A percentile compares a stretch with the other conserved stretches of the same genome.
Evolutionary conservation across 1,140 invertebrate genomes (phyloP).

Genomic region (Cotesia glomerata): DNA sequence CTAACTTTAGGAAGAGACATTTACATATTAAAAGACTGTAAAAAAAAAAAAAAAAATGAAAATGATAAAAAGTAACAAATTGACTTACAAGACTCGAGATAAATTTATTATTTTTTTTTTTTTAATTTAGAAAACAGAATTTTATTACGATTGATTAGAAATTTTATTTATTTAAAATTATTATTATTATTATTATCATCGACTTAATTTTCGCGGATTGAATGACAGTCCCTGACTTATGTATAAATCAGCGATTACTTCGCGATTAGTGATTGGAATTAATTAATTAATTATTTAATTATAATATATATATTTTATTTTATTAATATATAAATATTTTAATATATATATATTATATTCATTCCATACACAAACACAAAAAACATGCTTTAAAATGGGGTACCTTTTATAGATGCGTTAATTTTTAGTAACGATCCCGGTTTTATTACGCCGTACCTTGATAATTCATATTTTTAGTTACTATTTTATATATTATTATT

Average conservation of each 20-base stretch:
- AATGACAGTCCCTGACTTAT: not conserved
- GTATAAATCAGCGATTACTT: constrained; percentile 12
- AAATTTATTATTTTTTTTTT: constrained; percentile 51
- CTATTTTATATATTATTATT: not conserved
- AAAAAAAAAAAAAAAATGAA: constrained; percentile 19
- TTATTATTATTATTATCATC: too few species aligned
- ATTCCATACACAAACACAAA: constrained; percentile 50
- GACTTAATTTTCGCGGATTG: not conserved
- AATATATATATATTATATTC: constrained; percentile 48
- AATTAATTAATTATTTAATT: not conserved
- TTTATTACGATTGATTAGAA: not conserved
- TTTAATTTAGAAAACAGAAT: constrained; percentile 31
- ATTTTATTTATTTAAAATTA: too few species aligned
- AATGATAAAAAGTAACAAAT: constrained; percentile 27
- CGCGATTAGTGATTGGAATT: constrained; percentile 17
- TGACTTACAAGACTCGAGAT: constrained; percentile 52
- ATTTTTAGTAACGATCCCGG: constrained; percentile 50
- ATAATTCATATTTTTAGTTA: not conserved
- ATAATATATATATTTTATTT: constrained; percentile 55
- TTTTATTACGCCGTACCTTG: constrained; percentile 58
- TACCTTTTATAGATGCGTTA: constrained; percentile 49
- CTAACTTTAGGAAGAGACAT: constrained; percentile 53
- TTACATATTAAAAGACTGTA: constrained; percentile 58
- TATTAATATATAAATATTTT: constrained; percentile 35
- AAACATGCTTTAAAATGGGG: constrained; percentile 56